Percentiles rank a stretch among this genome's conserved stretches.
Conservation (phyloP, 2,797 vertebrate species). For the Lepus townsendii region DNA sequence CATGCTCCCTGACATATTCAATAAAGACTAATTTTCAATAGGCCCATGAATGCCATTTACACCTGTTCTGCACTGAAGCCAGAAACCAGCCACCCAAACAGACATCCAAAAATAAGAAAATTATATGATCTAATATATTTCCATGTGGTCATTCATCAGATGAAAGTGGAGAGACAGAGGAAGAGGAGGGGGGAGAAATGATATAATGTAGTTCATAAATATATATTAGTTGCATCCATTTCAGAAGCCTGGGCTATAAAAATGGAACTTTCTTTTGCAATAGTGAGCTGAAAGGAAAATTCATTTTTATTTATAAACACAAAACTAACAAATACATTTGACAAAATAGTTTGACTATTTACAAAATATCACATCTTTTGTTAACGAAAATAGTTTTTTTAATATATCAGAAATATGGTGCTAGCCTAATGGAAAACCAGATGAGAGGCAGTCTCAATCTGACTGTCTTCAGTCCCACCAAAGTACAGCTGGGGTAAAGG, state of each 20-base stretch:
- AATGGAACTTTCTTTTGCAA: not conserved
- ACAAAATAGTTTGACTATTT: not conserved
- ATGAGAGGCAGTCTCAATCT: not conserved
- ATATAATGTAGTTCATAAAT: not conserved
- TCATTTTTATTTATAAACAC: not conserved
- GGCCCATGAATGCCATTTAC: not conserved
- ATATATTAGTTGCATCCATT: not conserved
- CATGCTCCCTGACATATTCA: not conserved
- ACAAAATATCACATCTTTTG: not conserved
- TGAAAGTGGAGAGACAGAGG: not conserved
- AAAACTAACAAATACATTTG: not conserved
- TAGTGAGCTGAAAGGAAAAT: not conserved
- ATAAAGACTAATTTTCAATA: constrained; percentile 5
- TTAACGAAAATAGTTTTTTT: not conserved
- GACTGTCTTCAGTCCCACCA: not conserved
- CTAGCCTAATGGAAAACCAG: not conserved
- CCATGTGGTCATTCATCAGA: not conserved
- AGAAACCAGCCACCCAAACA: not conserved
- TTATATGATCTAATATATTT: not conserved
- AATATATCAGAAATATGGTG: not conserved
- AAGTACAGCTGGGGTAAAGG: not conserved
- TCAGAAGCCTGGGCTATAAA: not conserved
- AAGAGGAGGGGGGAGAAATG: not conserved
- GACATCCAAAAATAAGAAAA: not conserved
- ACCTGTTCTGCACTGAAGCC: not conserved